Evolutionary conservation across 1,140 invertebrate species (phyloP), one percentile per base, ranked within the genome.

Genomic region (Drosophila mayri): DNA sequence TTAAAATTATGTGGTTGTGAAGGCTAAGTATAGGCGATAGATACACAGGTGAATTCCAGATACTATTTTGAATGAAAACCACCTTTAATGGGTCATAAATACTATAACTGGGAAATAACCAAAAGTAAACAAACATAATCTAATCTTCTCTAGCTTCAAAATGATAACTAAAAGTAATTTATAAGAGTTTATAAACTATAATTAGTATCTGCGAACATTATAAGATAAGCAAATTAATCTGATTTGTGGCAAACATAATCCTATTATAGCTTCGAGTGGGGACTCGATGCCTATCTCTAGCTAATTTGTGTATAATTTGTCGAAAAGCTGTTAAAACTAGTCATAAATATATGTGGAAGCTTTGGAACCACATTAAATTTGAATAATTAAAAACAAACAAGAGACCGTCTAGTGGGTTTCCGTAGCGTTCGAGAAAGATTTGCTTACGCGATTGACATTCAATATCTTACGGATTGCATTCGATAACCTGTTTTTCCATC

Each of bases 401-500:
- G 49, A 41, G 9, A 4, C 4, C n/a, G 49, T 50, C 43, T 72
- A 60, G n/a, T 40, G n/a, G 68, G 43, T 28, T 37, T 59, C 49
- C 30, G n/a, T 30, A 22, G 43, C 16, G 3, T 64, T 65, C 68
- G 58, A 74, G 49, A 64, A 74, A 64, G 59, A 76, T 76, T 76
- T 57, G 61, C 40, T 65, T 49, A 52, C 59, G 59, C 46, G 71
- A 63, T 49, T 75, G 61, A 30, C 37, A 65, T 30, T 58, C 25
- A 52, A 74, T 37, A 49, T 32, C 60, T 49, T 38, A 60, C 38
- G 37, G 37, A 50, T 73, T 76, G 74, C 74, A 61, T 59, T 54
- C 14, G 11, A 57, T 68, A 76, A 76, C 74, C 74, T 50, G 74
- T 77, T 76, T 74, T 62, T n/a, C 14, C n/a, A 20, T 20, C 38